Conservation (phyloP, 2,113 vertebrate genomes). For the Mesitornis unicolor region DNA sequence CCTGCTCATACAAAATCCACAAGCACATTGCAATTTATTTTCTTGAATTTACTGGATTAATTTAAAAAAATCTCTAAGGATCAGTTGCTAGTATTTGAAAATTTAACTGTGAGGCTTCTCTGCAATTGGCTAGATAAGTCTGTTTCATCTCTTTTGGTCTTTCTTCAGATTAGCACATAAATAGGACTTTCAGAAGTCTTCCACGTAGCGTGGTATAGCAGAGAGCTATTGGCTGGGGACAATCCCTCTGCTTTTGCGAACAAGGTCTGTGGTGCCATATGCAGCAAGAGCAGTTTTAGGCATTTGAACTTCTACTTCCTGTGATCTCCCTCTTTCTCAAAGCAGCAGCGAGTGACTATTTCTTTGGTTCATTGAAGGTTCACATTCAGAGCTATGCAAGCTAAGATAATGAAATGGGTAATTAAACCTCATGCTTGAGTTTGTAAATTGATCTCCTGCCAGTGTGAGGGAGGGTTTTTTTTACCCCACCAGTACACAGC, state of each 20-base stretch:
- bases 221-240: background rate
- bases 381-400: conserved; percentile 7
- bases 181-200: background rate
- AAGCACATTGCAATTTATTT: conserved; percentile 33
- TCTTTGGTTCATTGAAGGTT: conserved; percentile 53
- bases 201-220: rapidly evolving
- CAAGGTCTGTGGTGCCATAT: background rate
- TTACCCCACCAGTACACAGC: background rate
- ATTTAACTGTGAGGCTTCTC: background rate
- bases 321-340: background rate
- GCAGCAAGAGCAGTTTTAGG: background rate
- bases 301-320: background rate
- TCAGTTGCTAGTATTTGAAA: conserved; percentile 29
- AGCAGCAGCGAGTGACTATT: conserved; percentile 19
- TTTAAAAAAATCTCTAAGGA: conserved; percentile 5
- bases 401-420: conserved; percentile 59
- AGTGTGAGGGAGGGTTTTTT: background rate
- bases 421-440: conserved; percentile 57
- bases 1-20: conserved; percentile 25
- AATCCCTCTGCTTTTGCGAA: background rate
- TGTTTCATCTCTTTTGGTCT: background rate
- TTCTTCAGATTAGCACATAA: background rate
- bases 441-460: conserved; percentile 54
- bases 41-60: background rate
- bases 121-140: background rate